phyloP scores from a whole-genome alignment of 2,797 vertebrate genomes.

The Clarias laeviceps region DNA sequence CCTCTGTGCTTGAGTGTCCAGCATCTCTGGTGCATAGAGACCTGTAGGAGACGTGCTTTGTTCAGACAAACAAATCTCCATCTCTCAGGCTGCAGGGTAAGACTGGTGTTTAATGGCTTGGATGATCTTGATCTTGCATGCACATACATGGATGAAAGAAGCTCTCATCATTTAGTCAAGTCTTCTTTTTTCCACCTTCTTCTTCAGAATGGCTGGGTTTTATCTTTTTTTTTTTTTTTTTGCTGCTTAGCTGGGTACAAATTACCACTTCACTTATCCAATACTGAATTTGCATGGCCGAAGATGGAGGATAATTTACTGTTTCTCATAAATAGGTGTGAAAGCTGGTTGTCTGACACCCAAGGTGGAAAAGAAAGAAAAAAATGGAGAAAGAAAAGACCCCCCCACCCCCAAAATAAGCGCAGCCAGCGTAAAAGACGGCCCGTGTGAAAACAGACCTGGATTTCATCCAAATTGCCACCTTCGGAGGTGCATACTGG shows the following conservation, averaged over 20 bases:
- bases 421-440: slow-evolving; percentile 68
- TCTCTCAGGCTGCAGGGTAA: slow-evolving; percentile 27
- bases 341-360: slow-evolving; percentile 69
- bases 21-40: slow-evolving; percentile 47
- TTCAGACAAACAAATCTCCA: slow-evolving; percentile 51
- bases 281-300: neutral
- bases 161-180: slow-evolving; percentile 9
- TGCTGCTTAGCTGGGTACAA: slow-evolving; percentile 4
- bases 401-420: slow-evolving; percentile 67
- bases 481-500: slow-evolving; percentile 79
- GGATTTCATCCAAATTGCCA: slow-evolving; percentile 81
- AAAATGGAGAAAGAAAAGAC: slow-evolving; percentile 60
- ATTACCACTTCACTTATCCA: slow-evolving; percentile 7
- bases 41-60: slow-evolving; percentile 31
- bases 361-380: slow-evolving; percentile 59
- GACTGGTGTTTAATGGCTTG: slow-evolving; percentile 26
- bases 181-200: neutral
- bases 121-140: slow-evolving; percentile 30
- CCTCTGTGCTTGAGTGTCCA: slow-evolving; percentile 69
- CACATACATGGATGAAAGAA: slow-evolving; percentile 3
- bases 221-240: neutral
- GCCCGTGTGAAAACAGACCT: slow-evolving; percentile 73
- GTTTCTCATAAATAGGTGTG: slow-evolving; percentile 68
- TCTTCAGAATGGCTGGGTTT: neutral
- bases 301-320: slow-evolving; percentile 52